Base-by-base conservation (phyloP, 2,797 vertebrate genomes). In the Mormyrops attenuatus region DNA sequence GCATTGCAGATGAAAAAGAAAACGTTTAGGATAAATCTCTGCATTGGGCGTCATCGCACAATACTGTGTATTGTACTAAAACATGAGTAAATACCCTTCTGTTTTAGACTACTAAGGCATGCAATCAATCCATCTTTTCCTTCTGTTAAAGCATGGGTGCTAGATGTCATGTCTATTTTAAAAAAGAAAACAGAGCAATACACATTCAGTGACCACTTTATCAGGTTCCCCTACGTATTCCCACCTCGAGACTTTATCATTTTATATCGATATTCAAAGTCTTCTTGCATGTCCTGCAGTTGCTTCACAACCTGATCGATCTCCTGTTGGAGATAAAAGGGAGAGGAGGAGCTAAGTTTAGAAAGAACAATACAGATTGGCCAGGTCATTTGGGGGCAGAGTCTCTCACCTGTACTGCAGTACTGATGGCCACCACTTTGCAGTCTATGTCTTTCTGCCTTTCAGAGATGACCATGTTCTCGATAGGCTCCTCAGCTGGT, bases 261-360 rank as follows among this genome's bases (percentile, higher is more conserved):
- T 96, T 99, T 99, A 92, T 97, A 99, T 88, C 98, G 97, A 94
- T 99, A 99, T 94, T 99, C 98, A 95, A 99, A 99, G 93, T 99
- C 98, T 15, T 99, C 98, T 93, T 99, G 98, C 94, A 99, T 94
- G 93, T 99, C 97, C 94, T 99, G 98, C 88, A 99, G 95, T 94
- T 96, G 97, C 93, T 99, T 99, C 89, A 98, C 97, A 77, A 97
- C 96, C 94, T 99, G 98, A 92, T 99, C 98, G 92, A 98, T 97
- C 95, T 98, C 93, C 98, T 99, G 94, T 87, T 26, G 17, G 66
- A 38, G 87, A n/a, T 53, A n/a, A 66, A 63, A 66, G 57, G 49
- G 49, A 53, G n/a, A 49, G 41, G 7, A 63, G 87, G 7, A 34
- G 38, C 53, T 47, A 20, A 13, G 34, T 26, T 20, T 63, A 44